Percentiles rank a stretch among this genome's conserved stretches.
Conservation (phyloP, 2,888 invertebrate genomes). For the Deroplatys truncata region DNA sequence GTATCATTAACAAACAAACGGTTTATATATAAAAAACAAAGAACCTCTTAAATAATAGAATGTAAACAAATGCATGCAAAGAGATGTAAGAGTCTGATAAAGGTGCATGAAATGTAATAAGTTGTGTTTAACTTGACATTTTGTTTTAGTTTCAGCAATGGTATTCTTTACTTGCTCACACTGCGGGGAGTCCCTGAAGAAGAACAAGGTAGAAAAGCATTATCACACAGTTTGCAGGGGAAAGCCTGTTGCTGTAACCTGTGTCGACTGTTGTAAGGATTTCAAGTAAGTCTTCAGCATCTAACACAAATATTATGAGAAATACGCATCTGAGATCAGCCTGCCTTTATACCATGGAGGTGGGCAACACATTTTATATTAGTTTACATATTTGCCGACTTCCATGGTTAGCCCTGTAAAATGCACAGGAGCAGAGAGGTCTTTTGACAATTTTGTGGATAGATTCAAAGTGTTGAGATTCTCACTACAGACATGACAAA, state of each 20-base stretch:
- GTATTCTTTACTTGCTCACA: constrained; percentile 91
- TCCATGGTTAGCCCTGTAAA: background rate
- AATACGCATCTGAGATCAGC: too few relatives aligned
- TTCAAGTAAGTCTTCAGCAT: constrained; percentile 74
- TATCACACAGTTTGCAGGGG: constrained; percentile 66
- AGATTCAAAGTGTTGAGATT: too few relatives aligned
- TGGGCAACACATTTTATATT: background rate
- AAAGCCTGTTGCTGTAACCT: constrained; percentile 67
- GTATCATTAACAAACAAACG: too few relatives aligned
- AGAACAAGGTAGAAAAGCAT: constrained; percentile 88
- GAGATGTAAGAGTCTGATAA: too few relatives aligned
- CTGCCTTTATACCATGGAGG: too few relatives aligned
- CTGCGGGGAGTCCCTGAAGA: constrained; percentile 88
- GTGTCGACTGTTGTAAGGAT: constrained; percentile 91
- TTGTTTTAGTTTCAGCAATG: constrained; percentile 52
- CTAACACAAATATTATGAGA: too few relatives aligned
- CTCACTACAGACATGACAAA: background rate
- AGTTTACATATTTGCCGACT: background rate
- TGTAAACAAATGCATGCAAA: too few relatives aligned
- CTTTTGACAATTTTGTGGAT: too few relatives aligned
- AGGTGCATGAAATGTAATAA: too few relatives aligned
- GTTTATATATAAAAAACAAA: too few relatives aligned
- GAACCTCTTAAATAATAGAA: too few relatives aligned
- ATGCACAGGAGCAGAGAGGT: background rate
- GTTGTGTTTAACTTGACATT: too few relatives aligned